Percentiles rank a stretch among this genome's conserved stretches.
Conservation (phyloP, 2,113 vertebrate species). For the Lophochroa leadbeateri region DNA sequence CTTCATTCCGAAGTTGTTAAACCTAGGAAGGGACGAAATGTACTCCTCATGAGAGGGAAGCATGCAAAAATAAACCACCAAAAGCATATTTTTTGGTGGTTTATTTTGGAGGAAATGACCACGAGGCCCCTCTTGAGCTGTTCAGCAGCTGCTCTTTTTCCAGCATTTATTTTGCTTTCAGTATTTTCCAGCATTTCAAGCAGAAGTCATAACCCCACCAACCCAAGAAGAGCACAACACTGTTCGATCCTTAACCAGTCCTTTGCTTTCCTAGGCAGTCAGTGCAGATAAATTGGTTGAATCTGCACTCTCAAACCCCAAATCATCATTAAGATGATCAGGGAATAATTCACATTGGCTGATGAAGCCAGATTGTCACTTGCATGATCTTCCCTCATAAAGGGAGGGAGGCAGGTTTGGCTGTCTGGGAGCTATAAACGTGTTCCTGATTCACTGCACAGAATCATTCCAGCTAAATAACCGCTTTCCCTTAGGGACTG, state of each 20-base stretch:
- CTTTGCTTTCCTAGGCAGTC: background rate
- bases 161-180: constrained; percentile 42
- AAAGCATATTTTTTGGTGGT: background rate
- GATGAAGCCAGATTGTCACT: background rate
- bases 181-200: background rate
- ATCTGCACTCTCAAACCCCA: background rate
- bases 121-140: background rate
- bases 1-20: background rate
- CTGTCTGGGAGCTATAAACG: background rate
- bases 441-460: background rate
- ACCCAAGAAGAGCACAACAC: background rate
- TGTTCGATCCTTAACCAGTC: background rate
- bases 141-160: constrained; percentile 25
- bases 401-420: background rate
- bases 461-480: background rate
- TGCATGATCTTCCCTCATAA: background rate
- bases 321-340: background rate
- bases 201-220: background rate
- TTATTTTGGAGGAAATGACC: constrained; percentile 56
- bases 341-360: background rate
- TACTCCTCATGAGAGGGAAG: background rate
- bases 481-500: background rate
- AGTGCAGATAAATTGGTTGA: background rate
- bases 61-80: background rate
- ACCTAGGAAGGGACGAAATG: background rate